These are phyloP conservation scores for Neocrepidodera transversa DNA, from an alignment of 2,888 invertebrate species.

Conservation along the genomic window DNA sequence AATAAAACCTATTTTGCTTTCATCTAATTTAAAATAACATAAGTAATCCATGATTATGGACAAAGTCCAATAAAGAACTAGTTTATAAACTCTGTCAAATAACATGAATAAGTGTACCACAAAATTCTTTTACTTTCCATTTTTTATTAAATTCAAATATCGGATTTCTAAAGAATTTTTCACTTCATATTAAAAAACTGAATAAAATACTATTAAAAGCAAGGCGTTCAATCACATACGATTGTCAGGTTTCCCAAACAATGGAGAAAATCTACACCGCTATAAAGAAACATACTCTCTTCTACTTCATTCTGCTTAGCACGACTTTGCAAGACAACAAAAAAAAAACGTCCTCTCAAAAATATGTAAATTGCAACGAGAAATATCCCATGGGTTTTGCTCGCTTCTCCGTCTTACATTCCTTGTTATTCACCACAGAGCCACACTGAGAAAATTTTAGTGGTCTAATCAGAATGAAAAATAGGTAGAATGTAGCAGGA, in stretches of 20 bases:
- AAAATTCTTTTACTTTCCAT: no score
- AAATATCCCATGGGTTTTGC: conserved; percentile 27
- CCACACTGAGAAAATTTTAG: conserved; percentile 15
- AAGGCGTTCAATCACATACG: conserved; percentile 9
- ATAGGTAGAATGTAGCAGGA: conserved; percentile 13
- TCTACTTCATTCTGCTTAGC: conserved; percentile 15
- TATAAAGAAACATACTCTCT: conserved; percentile 8
- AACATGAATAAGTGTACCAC: no score
- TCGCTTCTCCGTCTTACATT: conserved; percentile 16
- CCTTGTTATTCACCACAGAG: conserved; percentile 24
- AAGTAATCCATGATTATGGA: no score
- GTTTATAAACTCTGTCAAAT: no score
- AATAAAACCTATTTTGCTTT: no score
- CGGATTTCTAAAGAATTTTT: no score
- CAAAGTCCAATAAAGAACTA: no score
- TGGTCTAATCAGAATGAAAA: conserved; percentile 24
- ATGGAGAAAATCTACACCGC: background rate
- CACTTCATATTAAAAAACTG: no score
- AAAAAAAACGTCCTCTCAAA: conserved; percentile 24
- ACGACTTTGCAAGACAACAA: conserved; percentile 15
- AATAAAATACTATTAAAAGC: no score
- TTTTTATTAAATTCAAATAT: no score
- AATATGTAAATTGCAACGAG: conserved; percentile 31
- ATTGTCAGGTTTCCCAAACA: conserved; percentile 10
- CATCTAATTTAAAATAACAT: no score